Conservation (phyloP, 2,888 invertebrate genomes). For the Drosophila fungiperda region DNA sequence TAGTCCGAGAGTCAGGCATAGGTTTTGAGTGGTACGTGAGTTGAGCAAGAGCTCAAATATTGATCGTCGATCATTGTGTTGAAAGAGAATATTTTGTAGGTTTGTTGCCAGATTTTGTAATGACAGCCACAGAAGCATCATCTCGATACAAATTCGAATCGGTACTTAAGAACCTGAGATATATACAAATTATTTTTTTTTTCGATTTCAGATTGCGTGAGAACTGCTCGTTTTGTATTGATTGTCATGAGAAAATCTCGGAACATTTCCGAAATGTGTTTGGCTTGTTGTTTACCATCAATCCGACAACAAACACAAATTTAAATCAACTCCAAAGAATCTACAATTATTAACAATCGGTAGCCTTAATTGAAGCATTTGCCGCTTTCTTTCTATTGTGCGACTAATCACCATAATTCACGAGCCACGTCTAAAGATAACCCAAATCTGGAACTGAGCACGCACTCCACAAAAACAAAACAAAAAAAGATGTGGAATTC, state of each 20-base stretch:
- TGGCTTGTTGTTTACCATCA: not conserved
- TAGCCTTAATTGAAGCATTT: conserved; percentile 53
- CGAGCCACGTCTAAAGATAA: conserved; percentile 51
- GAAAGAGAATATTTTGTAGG: conserved; percentile 5
- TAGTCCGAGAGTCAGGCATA: conserved; percentile 3
- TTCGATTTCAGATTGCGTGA: not conserved
- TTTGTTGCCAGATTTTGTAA: not conserved
- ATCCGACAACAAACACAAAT: not conserved
- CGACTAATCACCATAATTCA: conserved; percentile 53
- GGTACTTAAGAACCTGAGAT: conserved; percentile 9
- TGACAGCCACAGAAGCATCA: not conserved
- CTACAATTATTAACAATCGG: conserved; percentile 39
- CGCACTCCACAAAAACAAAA: conserved; percentile 38
- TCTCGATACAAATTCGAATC: conserved; percentile 1
- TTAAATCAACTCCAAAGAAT: conserved; percentile 19
- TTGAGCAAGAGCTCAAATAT: conserved; percentile 10
- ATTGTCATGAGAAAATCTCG: not conserved
- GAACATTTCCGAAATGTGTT: not conserved
- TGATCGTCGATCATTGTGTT: conserved; percentile 12
- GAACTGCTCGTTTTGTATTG: conserved; percentile 2
- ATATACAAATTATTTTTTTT: not conserved
- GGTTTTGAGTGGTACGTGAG: conserved; percentile 36
- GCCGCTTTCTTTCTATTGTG: conserved; percentile 39
- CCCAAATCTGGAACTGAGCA: conserved; percentile 60
- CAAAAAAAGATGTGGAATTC: not conserved